Evolutionary conservation across 2,888 invertebrate species (phyloP).

Genomic region (Rhamnusium bicolor): DNA sequence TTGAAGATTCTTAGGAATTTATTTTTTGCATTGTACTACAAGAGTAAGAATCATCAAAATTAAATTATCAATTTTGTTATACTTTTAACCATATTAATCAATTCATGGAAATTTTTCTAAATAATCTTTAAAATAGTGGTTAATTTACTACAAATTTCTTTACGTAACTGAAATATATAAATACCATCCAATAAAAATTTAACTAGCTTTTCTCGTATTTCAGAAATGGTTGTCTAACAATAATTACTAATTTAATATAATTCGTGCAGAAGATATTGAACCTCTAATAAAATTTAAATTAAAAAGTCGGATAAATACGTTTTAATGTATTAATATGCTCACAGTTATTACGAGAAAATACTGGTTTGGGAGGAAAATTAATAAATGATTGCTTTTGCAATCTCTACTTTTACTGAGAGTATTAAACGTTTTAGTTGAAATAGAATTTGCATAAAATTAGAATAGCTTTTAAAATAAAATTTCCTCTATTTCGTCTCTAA

Average conservation of each 20-base stretch:
- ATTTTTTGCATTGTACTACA: too few species aligned
- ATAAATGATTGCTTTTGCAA: constrained; percentile 28
- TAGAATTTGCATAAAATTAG: constrained; percentile 44
- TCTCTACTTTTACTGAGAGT: constrained; percentile 15
- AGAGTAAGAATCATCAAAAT: too few species aligned
- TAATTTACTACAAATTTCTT: too few species aligned
- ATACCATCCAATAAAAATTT: not conserved
- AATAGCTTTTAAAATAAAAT: constrained; percentile 35
- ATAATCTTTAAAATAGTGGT: too few species aligned
- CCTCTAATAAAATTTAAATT: not conserved
- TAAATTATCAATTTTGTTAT: too few species aligned
- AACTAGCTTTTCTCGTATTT: not conserved
- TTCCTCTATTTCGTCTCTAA: constrained; percentile 31
- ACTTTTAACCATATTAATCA: too few species aligned
- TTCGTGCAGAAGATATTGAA: not conserved
- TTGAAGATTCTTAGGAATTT: too few species aligned
- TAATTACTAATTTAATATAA: constrained; percentile 5
- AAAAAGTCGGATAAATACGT: not conserved
- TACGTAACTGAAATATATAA: too few species aligned
- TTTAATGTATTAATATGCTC: constrained; percentile 16
- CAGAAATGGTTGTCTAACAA: not conserved
- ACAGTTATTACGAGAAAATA: not conserved
- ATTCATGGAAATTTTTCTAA: too few species aligned
- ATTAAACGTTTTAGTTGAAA: constrained; percentile 42
- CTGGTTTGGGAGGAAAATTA: constrained; percentile 16